Conservation (phyloP, 2,113 vertebrate species). For the Castor canadensis region DNA sequence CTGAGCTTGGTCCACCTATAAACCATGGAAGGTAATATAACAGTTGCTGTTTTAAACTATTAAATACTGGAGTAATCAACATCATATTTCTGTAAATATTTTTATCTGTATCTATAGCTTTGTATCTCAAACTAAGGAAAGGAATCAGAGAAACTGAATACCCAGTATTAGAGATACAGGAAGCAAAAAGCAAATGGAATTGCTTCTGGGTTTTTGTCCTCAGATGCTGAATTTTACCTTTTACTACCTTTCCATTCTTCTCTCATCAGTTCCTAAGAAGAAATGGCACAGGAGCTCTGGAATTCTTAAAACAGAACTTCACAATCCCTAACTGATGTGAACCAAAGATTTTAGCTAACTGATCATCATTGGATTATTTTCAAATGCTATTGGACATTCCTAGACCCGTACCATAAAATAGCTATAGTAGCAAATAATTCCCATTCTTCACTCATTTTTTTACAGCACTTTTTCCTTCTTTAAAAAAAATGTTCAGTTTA, state of each 20-base stretch:
- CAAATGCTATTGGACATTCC: neutral
- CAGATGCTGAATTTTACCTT: neutral
- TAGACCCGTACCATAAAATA: neutral
- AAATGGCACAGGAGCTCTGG: neutral
- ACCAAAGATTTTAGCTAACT: neutral
- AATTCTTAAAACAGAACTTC: neutral
- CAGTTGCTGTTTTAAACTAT: neutral
- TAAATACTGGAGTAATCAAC: neutral
- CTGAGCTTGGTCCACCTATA: neutral
- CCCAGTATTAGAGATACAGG: neutral
- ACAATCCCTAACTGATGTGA: neutral
- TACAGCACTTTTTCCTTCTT: neutral
- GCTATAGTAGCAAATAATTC: neutral
- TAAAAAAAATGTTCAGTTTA: neutral
- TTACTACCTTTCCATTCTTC: neutral
- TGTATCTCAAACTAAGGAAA: constrained; percentile 7
- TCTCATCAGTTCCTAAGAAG: neutral
- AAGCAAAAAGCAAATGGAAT: neutral
- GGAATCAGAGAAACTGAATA: neutral
- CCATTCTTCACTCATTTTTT: neutral
- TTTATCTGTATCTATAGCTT: neutral
- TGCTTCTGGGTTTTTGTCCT: neutral
- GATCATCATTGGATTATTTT: neutral
- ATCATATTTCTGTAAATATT: neutral
- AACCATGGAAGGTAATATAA: neutral